Evolutionary conservation across 2,113 vertebrate species (phyloP), one percentile per base, ranked within the genome.

Genomic region (Tamias sibiricus): DNA sequence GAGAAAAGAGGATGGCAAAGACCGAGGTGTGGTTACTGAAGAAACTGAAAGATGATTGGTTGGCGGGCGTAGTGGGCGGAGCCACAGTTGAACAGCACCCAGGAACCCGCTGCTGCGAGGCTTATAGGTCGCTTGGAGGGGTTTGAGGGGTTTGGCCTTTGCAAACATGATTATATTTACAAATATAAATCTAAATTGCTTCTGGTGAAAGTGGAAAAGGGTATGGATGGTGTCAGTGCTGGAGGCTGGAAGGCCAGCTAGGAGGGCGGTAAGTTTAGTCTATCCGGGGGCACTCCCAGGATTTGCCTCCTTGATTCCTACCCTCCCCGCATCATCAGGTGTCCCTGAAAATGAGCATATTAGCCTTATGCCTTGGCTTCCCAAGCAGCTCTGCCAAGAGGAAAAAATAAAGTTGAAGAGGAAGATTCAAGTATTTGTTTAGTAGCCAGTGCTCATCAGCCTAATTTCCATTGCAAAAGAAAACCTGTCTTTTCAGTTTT

Each of bases 401-500:
- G n/a, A 47, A 77, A 59, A 91, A 42, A 68, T 35, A 69, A 92
- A 87, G 20, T 40, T 35, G 57, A 54, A 74, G 64, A 40, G 57
- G 44, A 80, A 81, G 22, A 77, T 2, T 40, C n/a, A 83, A 72
- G 10, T n/a, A n/a, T 75, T 76, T 90, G 26, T 92, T 42, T 74
- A 4, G 37, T 47, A 26, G 30, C 26, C 74, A 30, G 10, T 28
- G 86, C 75, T 87, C 16, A 42, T 2, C 5, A 24, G 14, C 19
- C 77, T 52, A 42, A 11, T 47, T 54, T 24, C 82, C 17, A 64
- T 0, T 71, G 30, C 35, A 88, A 54, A 81, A 3, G n/a, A 68
- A 95, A 80, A 44, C 26, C 49, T 69, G 71, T 9, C 28, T 85
- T 96, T 91, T 47, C 28, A 47, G n/a, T 12, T 81, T 42, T 9